Base-by-base conservation (phyloP, 2,797 vertebrate species). In the Aldrovandia affinis region DNA sequence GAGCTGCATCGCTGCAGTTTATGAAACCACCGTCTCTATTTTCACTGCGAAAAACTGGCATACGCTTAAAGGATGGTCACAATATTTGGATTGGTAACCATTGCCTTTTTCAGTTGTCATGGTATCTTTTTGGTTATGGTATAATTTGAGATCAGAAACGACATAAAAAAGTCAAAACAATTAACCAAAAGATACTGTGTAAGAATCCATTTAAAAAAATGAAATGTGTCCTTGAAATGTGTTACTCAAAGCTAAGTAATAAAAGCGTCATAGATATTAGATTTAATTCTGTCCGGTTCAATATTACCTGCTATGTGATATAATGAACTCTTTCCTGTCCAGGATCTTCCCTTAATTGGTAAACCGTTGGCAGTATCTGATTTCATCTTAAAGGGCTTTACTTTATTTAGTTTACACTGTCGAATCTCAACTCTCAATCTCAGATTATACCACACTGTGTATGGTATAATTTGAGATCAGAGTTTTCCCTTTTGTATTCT, bases 51-150 rank as follows among this genome's bases (percentile, higher is more conserved):
- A 30, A 65, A 78, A 50, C 1, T 15, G 14, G 12, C 22, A 9
- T 22, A 61, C 22, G 22, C 42, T 81, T 54, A 83, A 39, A 63
- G 33, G 15, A 61, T 85, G 52, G 61, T 50, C 6, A 36, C 55
- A 36, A 55, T 75, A 61, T 47, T 80, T 81, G 36, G 79, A 81
- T 57, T 57, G 33, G 59, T 85, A 59, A 81, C n/a, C 14, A 42
- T 22, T 33, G 10, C 33, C 28, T 54, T 54, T 59, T 42, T 22
- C 36, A 75, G 77, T 81, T 28, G n/a, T 7, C 39, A n/a, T 28
- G 14, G 36, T 50, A 68, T 81, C 68, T 70, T 77, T 22, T 1
- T 77, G 42, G 47, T 77, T n/a, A 25, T 44, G 39, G 22, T 9
- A 47, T 39, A 8, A n/a, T n/a, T n/a, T n/a, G n/a, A n/a, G n/a